Percentiles rank a stretch among this genome's conserved stretches.
These are phyloP conservation scores for Acrobeloides nanus DNA, from an alignment of 2,888 invertebrate species.

Conservation along the genomic window DNA sequence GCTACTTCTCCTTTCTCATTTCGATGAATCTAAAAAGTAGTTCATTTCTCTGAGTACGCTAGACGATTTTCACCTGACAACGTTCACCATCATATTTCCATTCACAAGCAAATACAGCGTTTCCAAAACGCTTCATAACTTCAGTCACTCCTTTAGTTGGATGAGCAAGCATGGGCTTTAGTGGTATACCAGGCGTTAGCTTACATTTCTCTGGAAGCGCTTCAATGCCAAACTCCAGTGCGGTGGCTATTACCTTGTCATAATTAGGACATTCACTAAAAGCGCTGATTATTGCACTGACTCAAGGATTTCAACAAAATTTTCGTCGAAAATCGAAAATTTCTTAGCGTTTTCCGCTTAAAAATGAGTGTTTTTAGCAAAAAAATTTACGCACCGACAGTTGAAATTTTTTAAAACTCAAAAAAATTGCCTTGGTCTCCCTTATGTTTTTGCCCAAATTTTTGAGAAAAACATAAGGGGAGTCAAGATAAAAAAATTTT, in stretches of 20 bases:
- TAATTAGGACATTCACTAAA: constrained; percentile 88
- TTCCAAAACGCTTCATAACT: constrained; percentile 66
- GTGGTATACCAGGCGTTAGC: constrained; percentile 75
- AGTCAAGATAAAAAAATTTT: too few relatives aligned
- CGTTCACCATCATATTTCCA: constrained; percentile 99
- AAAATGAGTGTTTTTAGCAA: neutral
- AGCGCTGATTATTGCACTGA: too few relatives aligned
- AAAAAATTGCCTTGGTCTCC: too few relatives aligned
- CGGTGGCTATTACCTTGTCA: constrained; percentile 70
- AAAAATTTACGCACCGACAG: too few relatives aligned
- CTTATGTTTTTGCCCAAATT: too few relatives aligned
- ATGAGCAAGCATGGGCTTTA: constrained; percentile 97
- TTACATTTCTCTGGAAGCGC: constrained; percentile 73
- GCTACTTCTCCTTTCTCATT: constrained; percentile 63
- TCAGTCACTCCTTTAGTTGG: constrained; percentile 78
- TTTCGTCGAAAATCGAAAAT: neutral
- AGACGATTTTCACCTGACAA: constrained; percentile 72
- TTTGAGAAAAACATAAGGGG: too few relatives aligned
- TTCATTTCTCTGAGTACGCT: constrained; percentile 6
- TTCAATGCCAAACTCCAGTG: constrained; percentile 70
- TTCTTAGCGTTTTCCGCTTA: neutral
- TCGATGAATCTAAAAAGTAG: constrained; percentile 65
- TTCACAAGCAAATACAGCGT: constrained; percentile 84
- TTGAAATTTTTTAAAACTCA: too few relatives aligned
- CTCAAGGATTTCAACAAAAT: too few relatives aligned